These are phyloP conservation scores for Neostethus bicornis DNA, from an alignment of 2,797 vertebrate genomes.

Conservation along the genomic window DNA sequence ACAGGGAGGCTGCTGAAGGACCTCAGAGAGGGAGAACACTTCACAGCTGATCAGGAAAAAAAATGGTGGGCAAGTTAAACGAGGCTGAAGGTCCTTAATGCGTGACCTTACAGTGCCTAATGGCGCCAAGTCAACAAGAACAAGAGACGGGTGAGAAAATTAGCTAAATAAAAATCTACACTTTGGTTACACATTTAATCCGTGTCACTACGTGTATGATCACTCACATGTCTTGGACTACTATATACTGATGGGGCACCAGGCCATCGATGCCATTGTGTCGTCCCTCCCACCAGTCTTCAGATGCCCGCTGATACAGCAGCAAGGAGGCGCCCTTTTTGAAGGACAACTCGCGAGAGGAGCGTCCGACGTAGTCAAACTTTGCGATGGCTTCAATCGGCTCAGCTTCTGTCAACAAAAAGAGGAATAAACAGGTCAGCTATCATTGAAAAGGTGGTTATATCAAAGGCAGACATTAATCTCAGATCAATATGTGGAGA, in stretches of 20 bases:
- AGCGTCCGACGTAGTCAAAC: conserved; percentile 95
- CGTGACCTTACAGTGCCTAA: conserved; percentile 23
- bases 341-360: conserved; percentile 94
- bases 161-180: too few species aligned
- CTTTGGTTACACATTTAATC: too few species aligned
- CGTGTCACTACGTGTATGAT: neutral
- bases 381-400: conserved; percentile 99
- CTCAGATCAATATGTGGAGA: neutral
- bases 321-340: conserved; percentile 98
- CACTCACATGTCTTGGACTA: conserved; percentile 98
- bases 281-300: conserved; percentile 99
- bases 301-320: conserved; percentile 95
- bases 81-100: conserved; percentile 20
- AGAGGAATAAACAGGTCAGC: conserved; percentile 49
- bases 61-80: conserved; percentile 21
- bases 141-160: conserved; percentile 34
- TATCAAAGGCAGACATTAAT: conserved; percentile 9
- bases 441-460: conserved; percentile 22
- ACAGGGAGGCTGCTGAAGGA: conserved; percentile 53
- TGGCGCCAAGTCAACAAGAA: conserved; percentile 37
- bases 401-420: conserved; percentile 86
- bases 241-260: conserved; percentile 98
- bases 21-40: conserved; percentile 32
- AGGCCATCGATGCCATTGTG: conserved; percentile 97
- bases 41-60: conserved; percentile 25